Evolutionary conservation across 53 echinoderm and acorn worm species (phyloP).

Genomic region (Actinopyga echinites): DNA sequence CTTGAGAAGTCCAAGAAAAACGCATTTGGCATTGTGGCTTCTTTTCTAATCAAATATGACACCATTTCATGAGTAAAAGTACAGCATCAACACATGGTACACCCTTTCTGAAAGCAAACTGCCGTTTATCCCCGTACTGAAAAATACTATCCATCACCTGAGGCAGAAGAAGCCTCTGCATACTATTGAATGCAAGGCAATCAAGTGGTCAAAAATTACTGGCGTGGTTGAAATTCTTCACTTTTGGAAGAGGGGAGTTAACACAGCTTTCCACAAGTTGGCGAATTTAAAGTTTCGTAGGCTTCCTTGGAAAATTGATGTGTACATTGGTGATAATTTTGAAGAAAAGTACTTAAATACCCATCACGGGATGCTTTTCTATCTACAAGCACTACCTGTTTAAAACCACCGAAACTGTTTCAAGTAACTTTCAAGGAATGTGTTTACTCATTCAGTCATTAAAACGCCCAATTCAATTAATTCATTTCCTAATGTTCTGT

Average conservation of each 20-base stretch:
- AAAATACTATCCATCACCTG: neutral
- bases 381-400: conserved; percentile 2
- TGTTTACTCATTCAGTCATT: too few species aligned
- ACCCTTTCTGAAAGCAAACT: conserved; percentile 22
- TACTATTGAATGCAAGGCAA: too few species aligned
- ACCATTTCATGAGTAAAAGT: neutral
- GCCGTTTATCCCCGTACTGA: neutral
- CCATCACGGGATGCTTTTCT: neutral
- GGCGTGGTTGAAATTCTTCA: too few species aligned
- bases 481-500: too few species aligned
- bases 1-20: conserved; percentile 9
- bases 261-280: neutral
- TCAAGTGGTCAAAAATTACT: too few species aligned
- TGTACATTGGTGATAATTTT: neutral
- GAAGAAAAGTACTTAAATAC: too few species aligned
- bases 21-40: too few species aligned
- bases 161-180: conserved; percentile 7
- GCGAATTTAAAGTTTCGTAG: neutral
- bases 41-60: neutral
- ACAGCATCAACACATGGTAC: too few species aligned
- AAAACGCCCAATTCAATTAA: too few species aligned
- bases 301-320: conserved; percentile 10
- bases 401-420: neutral
- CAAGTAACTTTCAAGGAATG: neutral
- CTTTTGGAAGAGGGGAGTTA: neutral